Base-by-base conservation (phyloP, 1,140 invertebrate genomes). In the Cyphomyrmex costatus region DNA sequence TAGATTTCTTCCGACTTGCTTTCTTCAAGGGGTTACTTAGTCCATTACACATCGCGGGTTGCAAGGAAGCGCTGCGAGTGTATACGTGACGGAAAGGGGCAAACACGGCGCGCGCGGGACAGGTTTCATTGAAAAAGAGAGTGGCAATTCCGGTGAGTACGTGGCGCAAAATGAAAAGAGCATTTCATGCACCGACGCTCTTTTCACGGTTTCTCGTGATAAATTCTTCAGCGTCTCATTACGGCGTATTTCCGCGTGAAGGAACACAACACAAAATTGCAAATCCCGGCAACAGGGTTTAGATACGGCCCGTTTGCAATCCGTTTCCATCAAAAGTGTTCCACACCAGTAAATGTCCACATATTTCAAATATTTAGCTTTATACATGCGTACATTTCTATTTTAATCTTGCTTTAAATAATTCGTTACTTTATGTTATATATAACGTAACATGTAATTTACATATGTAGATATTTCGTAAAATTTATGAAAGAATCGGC, bases 161-260 rank as follows among this genome's bases (percentile, higher is more conserved):
- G 77, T 88, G 86, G 71, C 83, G 86, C 88, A 86, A 91, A 92
- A 89, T 91, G 88, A 92, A 91, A 91, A 91, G 88, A 68, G 87
- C 77, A 88, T 85, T 85, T 88, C 88, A 88, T 78, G 73, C 73
- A 79, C 33, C 46, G 74, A 63, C 71, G 85, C 85, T 89, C 88
- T 88, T 91, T 92, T 89, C 85, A 87, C 86, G 86, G 76, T 77
- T 86, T 70, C 90, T 92, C 86, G 89, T 92, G 90, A 88, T 79
- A 87, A 91, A 92, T 92, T 92, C 90, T 90, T 91, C 89, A 89
- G 87, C 86, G 88, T 90, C 89, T 92, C 89, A 92, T 93, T 93
- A 93, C 90, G 60, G 49, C 70, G 71, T 78, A 86, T 92, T 91
- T 91, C 84, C 89, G 87, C 85, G 84, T 89, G 88, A 88, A 79